phyloP scores from a whole-genome alignment of 2,888 invertebrate genomes.

The Alsophila aescularia region DNA sequence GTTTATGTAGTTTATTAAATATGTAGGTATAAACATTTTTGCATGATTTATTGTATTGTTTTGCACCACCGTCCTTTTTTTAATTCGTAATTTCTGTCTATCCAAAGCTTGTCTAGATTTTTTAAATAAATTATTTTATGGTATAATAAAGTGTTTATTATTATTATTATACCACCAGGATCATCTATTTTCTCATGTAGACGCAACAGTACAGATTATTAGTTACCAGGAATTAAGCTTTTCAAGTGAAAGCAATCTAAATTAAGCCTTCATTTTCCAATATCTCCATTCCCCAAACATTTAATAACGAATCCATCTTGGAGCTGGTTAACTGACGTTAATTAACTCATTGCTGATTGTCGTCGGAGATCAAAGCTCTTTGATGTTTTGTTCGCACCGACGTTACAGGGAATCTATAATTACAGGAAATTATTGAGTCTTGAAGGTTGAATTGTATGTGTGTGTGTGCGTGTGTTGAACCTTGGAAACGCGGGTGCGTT shows the following conservation, averaged over 20 bases:
- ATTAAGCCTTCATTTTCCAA: slow-evolving; percentile 5
- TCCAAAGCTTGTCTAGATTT: no score
- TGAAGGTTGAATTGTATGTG: not conserved
- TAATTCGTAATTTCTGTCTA: no score
- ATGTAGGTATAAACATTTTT: no score
- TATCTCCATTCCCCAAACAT: slow-evolving; percentile 15
- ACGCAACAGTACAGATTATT: no score
- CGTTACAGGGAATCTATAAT: slow-evolving; percentile 17
- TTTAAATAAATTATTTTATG: no score
- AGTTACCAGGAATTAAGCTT: no score
- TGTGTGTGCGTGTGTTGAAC: not conserved
- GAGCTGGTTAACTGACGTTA: slow-evolving; percentile 63
- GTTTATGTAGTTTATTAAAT: no score
- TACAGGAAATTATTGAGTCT: slow-evolving; percentile 20
- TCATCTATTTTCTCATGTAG: no score
- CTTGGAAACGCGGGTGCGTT: not conserved
- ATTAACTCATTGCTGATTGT: slow-evolving; percentile 70
- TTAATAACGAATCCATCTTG: slow-evolving; percentile 17
- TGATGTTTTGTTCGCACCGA: slow-evolving; percentile 51
- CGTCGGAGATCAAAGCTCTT: slow-evolving; percentile 61
- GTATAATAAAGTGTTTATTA: no score
- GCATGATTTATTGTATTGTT: no score
- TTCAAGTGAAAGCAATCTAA: not conserved
- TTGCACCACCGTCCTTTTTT: no score
- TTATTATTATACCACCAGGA: no score